Evolutionary conservation across 2,797 vertebrate species (phyloP).

Genomic region (Artibeus lituratus): DNA sequence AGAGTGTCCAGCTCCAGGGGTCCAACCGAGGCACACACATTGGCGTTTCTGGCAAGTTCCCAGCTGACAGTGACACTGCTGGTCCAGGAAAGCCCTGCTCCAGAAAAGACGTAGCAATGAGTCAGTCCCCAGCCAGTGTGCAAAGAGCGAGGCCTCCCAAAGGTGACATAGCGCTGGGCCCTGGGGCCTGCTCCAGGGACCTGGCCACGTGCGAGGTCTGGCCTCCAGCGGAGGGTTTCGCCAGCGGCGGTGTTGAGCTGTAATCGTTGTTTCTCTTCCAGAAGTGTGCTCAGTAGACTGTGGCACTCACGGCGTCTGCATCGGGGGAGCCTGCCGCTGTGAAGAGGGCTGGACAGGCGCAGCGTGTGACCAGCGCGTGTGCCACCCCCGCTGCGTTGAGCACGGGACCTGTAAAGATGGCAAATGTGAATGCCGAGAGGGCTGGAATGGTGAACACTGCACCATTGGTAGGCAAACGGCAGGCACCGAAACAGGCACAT

Average conservation of each 20-base stretch:
- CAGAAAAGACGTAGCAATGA: background rate
- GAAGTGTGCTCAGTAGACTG: slow-evolving; percentile 99
- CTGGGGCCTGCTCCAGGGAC: background rate
- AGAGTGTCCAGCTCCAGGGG: background rate
- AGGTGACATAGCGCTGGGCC: background rate
- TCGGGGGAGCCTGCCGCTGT: slow-evolving; percentile 96
- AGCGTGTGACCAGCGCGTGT: slow-evolving; percentile 97
- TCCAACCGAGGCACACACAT: background rate
- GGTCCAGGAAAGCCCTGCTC: background rate
- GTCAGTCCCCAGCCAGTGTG: background rate
- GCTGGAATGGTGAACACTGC: slow-evolving; percentile 99
- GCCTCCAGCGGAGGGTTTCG: slow-evolving; percentile 29
- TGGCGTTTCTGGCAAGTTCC: background rate
- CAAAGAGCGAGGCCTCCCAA: background rate
- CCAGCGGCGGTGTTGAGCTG: slow-evolving; percentile 31
- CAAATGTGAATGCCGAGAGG: slow-evolving; percentile 99
- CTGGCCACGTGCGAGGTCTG: slow-evolving; percentile 13
- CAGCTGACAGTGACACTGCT: background rate
- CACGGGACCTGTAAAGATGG: slow-evolving; percentile 99
- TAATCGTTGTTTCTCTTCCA: slow-evolving; percentile 82
- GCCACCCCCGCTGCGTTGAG: slow-evolving; percentile 97
- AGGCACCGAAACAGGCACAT: slow-evolving; percentile 88
- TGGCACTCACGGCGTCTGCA: slow-evolving; percentile 97
- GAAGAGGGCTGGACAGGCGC: slow-evolving; percentile 98
- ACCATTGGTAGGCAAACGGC: slow-evolving; percentile 97